Percentiles rank a stretch among this genome's conserved stretches.
Conservation (phyloP, 2,797 vertebrate genomes). For the Paedocypris micromegethes region DNA sequence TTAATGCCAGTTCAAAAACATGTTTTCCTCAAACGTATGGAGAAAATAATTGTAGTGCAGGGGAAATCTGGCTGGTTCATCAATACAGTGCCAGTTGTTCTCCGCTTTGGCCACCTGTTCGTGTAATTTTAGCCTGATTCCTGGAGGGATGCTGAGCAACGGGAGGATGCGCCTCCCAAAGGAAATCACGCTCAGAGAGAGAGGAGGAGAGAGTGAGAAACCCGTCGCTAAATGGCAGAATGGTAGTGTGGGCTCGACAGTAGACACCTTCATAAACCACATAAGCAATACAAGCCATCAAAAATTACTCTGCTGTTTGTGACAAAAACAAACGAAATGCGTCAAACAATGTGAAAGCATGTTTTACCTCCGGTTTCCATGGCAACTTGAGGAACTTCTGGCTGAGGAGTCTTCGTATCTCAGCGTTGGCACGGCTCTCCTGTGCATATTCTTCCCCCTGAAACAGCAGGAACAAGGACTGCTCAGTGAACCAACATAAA, state of each 20-base stretch:
- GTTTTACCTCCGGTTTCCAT: slow-evolving; percentile 60
- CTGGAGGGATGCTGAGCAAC: slow-evolving; percentile 28
- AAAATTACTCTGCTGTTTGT: slow-evolving; percentile 1
- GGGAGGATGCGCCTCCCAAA: slow-evolving; percentile 33
- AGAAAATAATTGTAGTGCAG: slow-evolving; percentile 17
- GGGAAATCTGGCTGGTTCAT: slow-evolving; percentile 23
- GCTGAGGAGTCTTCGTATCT: slow-evolving; percentile 47
- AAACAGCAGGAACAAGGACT: slow-evolving; percentile 35
- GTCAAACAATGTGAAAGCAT: slow-evolving; percentile 32
- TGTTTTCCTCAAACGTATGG: slow-evolving; percentile 31
- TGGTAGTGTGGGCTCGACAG: background rate
- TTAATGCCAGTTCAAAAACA: slow-evolving; percentile 1
- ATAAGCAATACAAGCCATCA: slow-evolving; percentile 1
- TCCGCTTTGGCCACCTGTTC: slow-evolving; percentile 45
- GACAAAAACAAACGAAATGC: background rate
- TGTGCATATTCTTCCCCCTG: slow-evolving; percentile 49
- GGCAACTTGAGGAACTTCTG: slow-evolving; percentile 54
- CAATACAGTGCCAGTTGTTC: slow-evolving; percentile 18
- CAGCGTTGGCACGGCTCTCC: slow-evolving; percentile 35
- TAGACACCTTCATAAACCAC: slow-evolving; percentile 7
- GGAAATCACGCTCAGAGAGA: slow-evolving; percentile 37
- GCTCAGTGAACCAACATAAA: slow-evolving; percentile 22
- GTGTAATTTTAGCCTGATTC: slow-evolving; percentile 44
- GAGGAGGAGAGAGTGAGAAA: slow-evolving; percentile 2
- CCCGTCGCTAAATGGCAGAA: slow-evolving; percentile 2